phyloP scores from a whole-genome alignment of 2,797 vertebrate species.

The Merluccius polli region DNA sequence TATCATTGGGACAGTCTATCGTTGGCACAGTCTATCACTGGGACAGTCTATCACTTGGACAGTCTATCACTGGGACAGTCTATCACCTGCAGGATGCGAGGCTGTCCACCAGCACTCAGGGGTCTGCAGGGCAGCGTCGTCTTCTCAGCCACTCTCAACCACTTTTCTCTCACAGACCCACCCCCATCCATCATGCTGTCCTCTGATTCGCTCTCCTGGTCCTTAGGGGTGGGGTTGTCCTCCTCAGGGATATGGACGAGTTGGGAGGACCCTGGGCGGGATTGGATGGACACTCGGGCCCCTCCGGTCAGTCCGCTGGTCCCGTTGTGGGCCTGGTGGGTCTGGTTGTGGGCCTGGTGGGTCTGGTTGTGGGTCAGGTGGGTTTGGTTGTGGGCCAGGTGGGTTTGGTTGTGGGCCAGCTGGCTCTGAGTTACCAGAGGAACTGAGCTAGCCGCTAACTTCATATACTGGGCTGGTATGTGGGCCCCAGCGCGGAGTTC shows the following conservation, averaged over 20 bases:
- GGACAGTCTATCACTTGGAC: not conserved
- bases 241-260: constrained; percentile 94
- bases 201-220: constrained; percentile 70
- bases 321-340: constrained; percentile 47
- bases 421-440: constrained; percentile 78
- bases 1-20: too few relatives aligned
- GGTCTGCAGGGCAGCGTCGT: constrained; percentile 81
- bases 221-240: constrained; percentile 71
- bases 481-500: constrained; percentile 62
- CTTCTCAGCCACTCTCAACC: constrained; percentile 92
- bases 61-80: too few relatives aligned
- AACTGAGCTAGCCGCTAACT: constrained; percentile 70
- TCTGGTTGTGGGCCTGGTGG: not conserved
- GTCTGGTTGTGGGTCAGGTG: not conserved
- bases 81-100: constrained; percentile 93
- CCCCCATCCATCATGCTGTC: constrained; percentile 67
- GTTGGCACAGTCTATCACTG: too few relatives aligned
- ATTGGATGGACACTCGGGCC: constrained; percentile 86
- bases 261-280: constrained; percentile 90
- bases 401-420: constrained; percentile 44
- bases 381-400: not conserved
- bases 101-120: constrained; percentile 80
- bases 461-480: constrained; percentile 69
- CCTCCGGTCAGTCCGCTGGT: constrained; percentile 75
- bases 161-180: constrained; percentile 88